Base-by-base conservation (phyloP, 2,797 vertebrate species). In the Hydrocynus forskahlii region DNA sequence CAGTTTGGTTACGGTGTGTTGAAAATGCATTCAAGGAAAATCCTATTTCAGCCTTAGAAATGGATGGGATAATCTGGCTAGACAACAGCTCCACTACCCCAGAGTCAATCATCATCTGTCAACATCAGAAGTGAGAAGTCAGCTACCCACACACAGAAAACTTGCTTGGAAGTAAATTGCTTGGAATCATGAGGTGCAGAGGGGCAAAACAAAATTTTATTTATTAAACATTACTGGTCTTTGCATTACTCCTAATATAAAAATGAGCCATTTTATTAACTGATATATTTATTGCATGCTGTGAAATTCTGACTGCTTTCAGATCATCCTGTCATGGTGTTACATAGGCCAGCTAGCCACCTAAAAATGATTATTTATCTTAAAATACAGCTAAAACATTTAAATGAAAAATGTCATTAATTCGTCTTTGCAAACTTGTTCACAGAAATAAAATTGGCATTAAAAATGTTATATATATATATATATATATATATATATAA, bases 1-100 rank as follows among this genome's bases (percentile, higher is more conserved):
- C 67, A 72, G 50, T 77, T 66, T 59, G 14, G 59, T 35, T 57
- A 55, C 7, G 9, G 12, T 6, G 2, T 21, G 16, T 57, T 55
- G 16, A 55, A 54, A 55, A 38, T 35, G n/a, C 8, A 19, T 29
- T 19, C 14, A 21, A 54, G 40, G 35, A 13, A 69, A 75, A 67
- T 62, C 52, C 59, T 66, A 79, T 85, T 72, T 73, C 21, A 74
- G 74, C 38, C 14, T 73, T 60, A 69, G 71, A 75, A 76, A 54
- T 76, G 45, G 76, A 60, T 38, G 45, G 40, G 52, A 85, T 79
- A 79, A 84, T 83, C 79, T 43, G 50, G 72, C 68, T 81, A 76
- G 73, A 83, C 29, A 23, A 69, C 60, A 54, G 25, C 76, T 79
- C 52, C 68, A 19, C 63, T 19, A 40, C 35, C 63, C 8, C 12